Conservation (phyloP, 1,140 invertebrate species). For the Macrocentrus cingulum region DNA sequence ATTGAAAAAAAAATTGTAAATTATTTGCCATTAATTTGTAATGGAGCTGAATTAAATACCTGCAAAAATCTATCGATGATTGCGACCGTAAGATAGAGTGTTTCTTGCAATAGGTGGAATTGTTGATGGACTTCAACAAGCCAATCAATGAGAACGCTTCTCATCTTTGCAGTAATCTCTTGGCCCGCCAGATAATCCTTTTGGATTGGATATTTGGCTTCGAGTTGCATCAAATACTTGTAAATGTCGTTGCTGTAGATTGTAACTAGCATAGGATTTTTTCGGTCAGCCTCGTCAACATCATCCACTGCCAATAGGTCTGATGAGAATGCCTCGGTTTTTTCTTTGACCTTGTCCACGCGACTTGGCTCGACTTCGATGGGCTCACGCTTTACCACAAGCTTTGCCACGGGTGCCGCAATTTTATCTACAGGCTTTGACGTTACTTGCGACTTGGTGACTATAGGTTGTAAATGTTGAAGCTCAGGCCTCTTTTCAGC, state of each 20-base stretch:
- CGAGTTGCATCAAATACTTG: slow-evolving; percentile 69
- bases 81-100: slow-evolving; percentile 84
- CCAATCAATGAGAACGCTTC: slow-evolving; percentile 90
- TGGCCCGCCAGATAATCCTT: slow-evolving; percentile 68
- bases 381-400: slow-evolving; percentile 4
- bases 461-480: too few relatives aligned
- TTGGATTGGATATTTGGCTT: slow-evolving; percentile 68
- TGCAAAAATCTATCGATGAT: slow-evolving; percentile 91
- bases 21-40: too few relatives aligned
- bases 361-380: not conserved
- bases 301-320: slow-evolving; percentile 59
- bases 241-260: slow-evolving; percentile 88
- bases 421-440: slow-evolving; percentile 5
- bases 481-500: slow-evolving; percentile 30
- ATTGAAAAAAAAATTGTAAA: slow-evolving; percentile 31
- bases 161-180: slow-evolving; percentile 79
- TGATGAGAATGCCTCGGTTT: slow-evolving; percentile 45
- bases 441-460: too few relatives aligned
- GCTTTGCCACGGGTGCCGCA: not conserved
- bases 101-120: slow-evolving; percentile 88
- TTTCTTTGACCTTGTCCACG: slow-evolving; percentile 27
- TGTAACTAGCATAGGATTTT: slow-evolving; percentile 77
- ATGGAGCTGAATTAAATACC: slow-evolving; percentile 57
- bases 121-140: slow-evolving; percentile 88
- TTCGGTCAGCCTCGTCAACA: slow-evolving; percentile 75